phyloP scores from a whole-genome alignment of 2,113 vertebrate species.

The Prionailurus bengalensis region DNA sequence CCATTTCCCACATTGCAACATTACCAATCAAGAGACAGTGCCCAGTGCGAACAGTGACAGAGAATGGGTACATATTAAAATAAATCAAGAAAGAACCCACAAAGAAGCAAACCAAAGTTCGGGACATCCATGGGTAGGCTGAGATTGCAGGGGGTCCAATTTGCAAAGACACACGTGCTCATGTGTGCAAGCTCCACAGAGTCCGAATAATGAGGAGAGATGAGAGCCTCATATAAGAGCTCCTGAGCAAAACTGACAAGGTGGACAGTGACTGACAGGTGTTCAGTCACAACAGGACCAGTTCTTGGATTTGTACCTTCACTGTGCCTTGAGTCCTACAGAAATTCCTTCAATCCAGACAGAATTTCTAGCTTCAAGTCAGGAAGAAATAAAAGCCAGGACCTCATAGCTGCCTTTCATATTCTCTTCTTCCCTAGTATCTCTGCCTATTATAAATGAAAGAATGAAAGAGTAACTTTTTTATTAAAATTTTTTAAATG shows the following conservation, averaged over 20 bases:
- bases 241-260: too few relatives aligned
- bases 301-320: too few relatives aligned
- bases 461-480: neutral
- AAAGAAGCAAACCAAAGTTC: neutral
- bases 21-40: neutral
- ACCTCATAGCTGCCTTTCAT: neutral
- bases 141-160: neutral
- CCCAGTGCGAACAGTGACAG: neutral
- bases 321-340: neutral
- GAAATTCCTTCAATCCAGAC: neutral
- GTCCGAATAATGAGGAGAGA: neutral
- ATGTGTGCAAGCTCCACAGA: rapidly evolving
- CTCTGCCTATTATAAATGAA: neutral
- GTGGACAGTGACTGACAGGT: neutral
- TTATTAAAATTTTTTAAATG: too few relatives aligned
- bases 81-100: neutral
- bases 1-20: too few relatives aligned
- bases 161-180: neutral
- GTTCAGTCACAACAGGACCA: too few relatives aligned
- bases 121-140: neutral
- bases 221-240: rapidly evolving
- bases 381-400: neutral
- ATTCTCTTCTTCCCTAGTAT: neutral
- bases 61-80: neutral
- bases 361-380: neutral